These are phyloP conservation scores for Zaprionus gabonicus DNA, from an alignment of 1,140 invertebrate species.

Conservation along the genomic window DNA sequence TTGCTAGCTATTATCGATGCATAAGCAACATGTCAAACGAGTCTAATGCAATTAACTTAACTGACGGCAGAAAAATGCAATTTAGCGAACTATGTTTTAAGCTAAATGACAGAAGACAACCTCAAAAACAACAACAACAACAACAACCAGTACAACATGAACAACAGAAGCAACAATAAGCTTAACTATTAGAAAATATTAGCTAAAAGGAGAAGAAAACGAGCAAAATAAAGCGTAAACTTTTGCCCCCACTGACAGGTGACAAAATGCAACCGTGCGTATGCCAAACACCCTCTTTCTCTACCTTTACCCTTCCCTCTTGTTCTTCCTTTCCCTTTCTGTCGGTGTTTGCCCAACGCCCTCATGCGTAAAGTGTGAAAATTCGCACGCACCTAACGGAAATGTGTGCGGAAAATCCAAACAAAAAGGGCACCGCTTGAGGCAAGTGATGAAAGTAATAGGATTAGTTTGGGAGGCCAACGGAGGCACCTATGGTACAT, in stretches of 20 bases:
- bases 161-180: conserved; percentile 7
- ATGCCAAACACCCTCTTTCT: conserved; percentile 11
- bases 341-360: background rate
- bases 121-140: background rate
- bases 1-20: conserved; percentile 21
- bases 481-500: background rate
- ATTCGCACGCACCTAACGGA: conserved; percentile 43
- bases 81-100: conserved; percentile 49
- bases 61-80: conserved; percentile 48
- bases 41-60: conserved; percentile 63
- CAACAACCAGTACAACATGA: conserved; percentile 5
- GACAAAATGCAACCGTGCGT: conserved; percentile 58
- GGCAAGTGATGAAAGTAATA: conserved; percentile 45
- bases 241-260: conserved; percentile 30
- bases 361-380: conserved; percentile 58
- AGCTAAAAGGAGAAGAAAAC: conserved; percentile 10
- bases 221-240: conserved; percentile 24
- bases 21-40: conserved; percentile 54
- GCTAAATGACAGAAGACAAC: conserved; percentile 30
- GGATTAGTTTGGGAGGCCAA: conserved; percentile 33
- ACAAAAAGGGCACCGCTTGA: conserved; percentile 37
- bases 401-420: conserved; percentile 32
- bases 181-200: conserved; percentile 40
- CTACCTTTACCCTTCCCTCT: background rate
- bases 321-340: background rate